Conservation (phyloP, 2,888 invertebrate species). For the Allolobophora icterica region DNA sequence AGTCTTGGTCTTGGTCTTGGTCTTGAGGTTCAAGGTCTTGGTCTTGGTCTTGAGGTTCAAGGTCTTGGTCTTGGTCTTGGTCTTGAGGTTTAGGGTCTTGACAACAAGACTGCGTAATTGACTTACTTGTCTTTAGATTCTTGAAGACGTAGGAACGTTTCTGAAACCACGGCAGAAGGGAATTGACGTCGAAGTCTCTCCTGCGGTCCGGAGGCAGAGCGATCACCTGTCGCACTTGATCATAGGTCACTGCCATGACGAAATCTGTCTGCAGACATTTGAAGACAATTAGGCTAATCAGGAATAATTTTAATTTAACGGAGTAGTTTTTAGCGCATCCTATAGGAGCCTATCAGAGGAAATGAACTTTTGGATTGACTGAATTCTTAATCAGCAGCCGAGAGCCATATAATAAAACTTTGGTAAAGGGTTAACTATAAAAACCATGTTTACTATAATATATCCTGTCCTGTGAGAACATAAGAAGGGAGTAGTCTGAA, state of each 20-base stretch:
- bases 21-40: no score
- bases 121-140: constrained; percentile 56
- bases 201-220: constrained; percentile 53
- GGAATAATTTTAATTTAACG: neutral
- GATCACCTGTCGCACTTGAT: constrained; percentile 55
- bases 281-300: neutral
- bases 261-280: neutral
- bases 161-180: constrained; percentile 56
- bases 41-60: no score
- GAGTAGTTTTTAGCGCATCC: neutral
- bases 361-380: neutral
- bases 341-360: neutral
- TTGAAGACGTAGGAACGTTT: constrained; percentile 57
- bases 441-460: neutral
- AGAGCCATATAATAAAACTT: neutral
- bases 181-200: constrained; percentile 58
- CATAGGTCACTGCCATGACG: constrained; percentile 47
- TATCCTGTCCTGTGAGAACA: neutral
- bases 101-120: no score
- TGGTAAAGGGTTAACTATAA: neutral
- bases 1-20: no score
- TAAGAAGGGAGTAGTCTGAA: neutral
- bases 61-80: no score
- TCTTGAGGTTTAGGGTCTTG: no score
- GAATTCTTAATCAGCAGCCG: no score